Conservation (phyloP, 2,888 invertebrate species). For the Falcaria lacertinaria region DNA sequence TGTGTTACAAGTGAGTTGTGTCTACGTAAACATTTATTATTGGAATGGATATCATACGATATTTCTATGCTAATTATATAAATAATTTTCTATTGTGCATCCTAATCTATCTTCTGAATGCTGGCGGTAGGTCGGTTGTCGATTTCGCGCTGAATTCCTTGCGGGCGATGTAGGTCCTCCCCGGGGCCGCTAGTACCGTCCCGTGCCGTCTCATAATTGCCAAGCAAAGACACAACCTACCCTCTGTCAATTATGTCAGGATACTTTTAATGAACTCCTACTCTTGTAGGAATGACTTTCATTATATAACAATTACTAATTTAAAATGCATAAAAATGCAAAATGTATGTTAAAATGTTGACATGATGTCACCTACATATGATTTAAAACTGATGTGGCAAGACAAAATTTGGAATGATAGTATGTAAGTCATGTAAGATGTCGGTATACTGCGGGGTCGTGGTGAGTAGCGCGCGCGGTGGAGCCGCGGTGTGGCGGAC, state of each 20-base stretch:
- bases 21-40: too few species aligned
- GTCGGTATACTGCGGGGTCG: conserved; percentile 13
- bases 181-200: too few species aligned
- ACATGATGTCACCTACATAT: too few species aligned
- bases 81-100: neutral
- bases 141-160: neutral
- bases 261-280: too few species aligned
- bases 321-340: too few species aligned
- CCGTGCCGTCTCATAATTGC: neutral
- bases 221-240: neutral
- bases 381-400: too few species aligned
- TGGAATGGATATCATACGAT: too few species aligned
- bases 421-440: conserved; percentile 12
- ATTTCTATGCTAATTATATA: too few species aligned
- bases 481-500: conserved; percentile 12
- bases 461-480: conserved; percentile 30
- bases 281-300: too few species aligned
- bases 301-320: too few species aligned
- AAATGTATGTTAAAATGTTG: too few species aligned
- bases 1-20: neutral
- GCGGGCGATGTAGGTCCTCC: neutral
- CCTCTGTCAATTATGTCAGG: too few species aligned
- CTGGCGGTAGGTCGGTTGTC: neutral
- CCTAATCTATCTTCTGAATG: neutral
- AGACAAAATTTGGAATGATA: neutral